Evolutionary conservation across 1,140 invertebrate genomes (phyloP), one percentile per base, ranked within the genome.

Genomic region (Monochamus saltuarius): DNA sequence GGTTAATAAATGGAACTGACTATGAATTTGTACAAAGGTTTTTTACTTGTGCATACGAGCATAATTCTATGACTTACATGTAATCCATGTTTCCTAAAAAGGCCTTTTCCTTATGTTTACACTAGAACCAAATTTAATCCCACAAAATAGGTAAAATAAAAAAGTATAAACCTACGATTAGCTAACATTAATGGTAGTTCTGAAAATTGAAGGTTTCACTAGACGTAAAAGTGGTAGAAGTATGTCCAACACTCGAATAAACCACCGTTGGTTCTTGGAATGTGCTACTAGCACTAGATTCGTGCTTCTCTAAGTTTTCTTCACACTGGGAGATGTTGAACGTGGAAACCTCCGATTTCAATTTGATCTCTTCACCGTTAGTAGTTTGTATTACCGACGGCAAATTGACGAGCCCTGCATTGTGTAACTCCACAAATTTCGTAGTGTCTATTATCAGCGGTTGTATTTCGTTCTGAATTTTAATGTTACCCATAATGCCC

Each of bases 401-500:
- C 14, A 72, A 43, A 49, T 66, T 63, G n/a, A 70, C 65, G 40
- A 71, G 50, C 11, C 63, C 62, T 29, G 62, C 62, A 51, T 59
- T 64, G 2, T 63, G 67, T 40, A 69, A 50, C 43, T 72, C 65
- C 8, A 67, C 59, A 36, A 71, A 47, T 60, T 71, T 71, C 22
- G 64, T 52, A 29, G 43, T 55, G 36, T 71, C 69, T 1, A 71
- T 66, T 35, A 70, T 57, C 14, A 72, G 60, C 0, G 64, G 59
- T 58, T 68, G 58, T 13, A 16, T 53, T 40, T 65, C 47, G 10
- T 14, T 19, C n/a, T 53, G 52, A 16, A 69, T 35, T 52, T 69
- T 68, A 34, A 71, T 56, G 35, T 67, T 62, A 6, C 63, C 65
- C 65, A 71, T 68, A 13, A 71, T 66, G n/a, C 67, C 63, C 54